A percentile compares a stretch with the other conserved stretches of the same genome.
Conservation (phyloP, 2,888 invertebrate genomes). For the Pimpla rufipes region DNA sequence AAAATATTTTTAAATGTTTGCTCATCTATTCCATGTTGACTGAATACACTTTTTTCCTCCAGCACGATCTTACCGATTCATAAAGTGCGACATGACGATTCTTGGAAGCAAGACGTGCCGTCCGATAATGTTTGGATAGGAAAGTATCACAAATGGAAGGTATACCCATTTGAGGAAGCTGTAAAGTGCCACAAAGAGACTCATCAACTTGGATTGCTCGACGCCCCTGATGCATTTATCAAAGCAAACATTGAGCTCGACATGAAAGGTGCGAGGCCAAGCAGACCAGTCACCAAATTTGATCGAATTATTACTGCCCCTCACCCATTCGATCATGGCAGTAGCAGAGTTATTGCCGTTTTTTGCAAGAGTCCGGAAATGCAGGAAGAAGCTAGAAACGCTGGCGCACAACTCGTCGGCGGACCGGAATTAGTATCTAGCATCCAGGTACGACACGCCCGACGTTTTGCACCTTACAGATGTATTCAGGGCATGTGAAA, state of each 20-base stretch:
- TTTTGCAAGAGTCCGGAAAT: conserved; percentile 90
- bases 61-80: conserved; percentile 85
- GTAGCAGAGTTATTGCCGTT: conserved; percentile 90
- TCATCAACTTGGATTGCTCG: conserved; percentile 93
- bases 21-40: conserved; percentile 16
- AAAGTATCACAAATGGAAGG: conserved; percentile 87
- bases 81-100: conserved; percentile 88
- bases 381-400: conserved; percentile 88
- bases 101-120: conserved; percentile 86
- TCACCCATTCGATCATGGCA: conserved; percentile 90
- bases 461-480: not conserved
- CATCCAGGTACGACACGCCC: conserved; percentile 87
- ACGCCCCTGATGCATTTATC: conserved; percentile 91
- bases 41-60: conserved; percentile 7
- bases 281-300: conserved; percentile 90
- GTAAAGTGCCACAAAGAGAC: conserved; percentile 92
- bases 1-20: not conserved
- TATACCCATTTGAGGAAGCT: conserved; percentile 91
- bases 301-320: conserved; percentile 89
- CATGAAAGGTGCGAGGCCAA: conserved; percentile 88
- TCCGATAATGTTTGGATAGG: conserved; percentile 89
- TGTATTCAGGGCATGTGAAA: not conserved
- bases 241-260: conserved; percentile 92
- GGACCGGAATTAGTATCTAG: conserved; percentile 91
- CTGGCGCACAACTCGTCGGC: conserved; percentile 91